These are phyloP conservation scores for Nomada hirtipes DNA, from an alignment of 2,888 invertebrate genomes.

Conservation along the genomic window DNA sequence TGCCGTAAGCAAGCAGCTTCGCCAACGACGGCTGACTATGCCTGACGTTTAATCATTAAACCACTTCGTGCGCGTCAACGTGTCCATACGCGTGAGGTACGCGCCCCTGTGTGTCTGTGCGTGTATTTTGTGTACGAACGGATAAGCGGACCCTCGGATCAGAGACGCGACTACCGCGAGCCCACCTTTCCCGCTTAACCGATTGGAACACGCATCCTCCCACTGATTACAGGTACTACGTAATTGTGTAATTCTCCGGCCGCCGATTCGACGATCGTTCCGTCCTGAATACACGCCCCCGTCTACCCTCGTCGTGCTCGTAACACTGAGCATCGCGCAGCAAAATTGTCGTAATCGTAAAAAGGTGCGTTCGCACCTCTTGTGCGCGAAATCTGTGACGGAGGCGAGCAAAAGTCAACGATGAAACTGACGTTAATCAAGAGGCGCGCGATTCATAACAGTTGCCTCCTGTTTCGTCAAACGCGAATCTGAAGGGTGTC, in stretches of 20 bases:
- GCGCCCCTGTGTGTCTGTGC: neutral
- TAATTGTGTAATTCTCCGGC: constrained; percentile 17
- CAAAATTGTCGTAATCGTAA: constrained; percentile 34
- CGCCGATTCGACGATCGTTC: constrained; percentile 35
- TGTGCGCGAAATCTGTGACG: constrained; percentile 14
- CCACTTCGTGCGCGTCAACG: constrained; percentile 34
- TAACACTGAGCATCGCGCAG: neutral
- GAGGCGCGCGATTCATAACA: constrained; percentile 33
- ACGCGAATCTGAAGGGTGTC: no score
- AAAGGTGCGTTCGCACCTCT: constrained; percentile 30
- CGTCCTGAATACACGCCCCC: constrained; percentile 26
- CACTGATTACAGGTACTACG: no score
- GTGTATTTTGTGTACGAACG: neutral
- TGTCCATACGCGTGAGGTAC: constrained; percentile 17
- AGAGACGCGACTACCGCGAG: no score
- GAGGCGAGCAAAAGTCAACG: constrained; percentile 25
- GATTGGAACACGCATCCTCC: neutral
- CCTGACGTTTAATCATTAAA: constrained; percentile 60
- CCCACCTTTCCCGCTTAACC: neutral
- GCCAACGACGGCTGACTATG: constrained; percentile 36
- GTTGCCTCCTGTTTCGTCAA: neutral
- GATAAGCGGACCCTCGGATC: neutral
- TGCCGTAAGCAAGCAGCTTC: constrained; percentile 31
- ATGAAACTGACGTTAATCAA: constrained; percentile 35
- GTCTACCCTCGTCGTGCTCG: constrained; percentile 10